Base-by-base conservation (phyloP, 37 sponge, comb jelly and placozoan species). In the Tethya wilhelma region DNA sequence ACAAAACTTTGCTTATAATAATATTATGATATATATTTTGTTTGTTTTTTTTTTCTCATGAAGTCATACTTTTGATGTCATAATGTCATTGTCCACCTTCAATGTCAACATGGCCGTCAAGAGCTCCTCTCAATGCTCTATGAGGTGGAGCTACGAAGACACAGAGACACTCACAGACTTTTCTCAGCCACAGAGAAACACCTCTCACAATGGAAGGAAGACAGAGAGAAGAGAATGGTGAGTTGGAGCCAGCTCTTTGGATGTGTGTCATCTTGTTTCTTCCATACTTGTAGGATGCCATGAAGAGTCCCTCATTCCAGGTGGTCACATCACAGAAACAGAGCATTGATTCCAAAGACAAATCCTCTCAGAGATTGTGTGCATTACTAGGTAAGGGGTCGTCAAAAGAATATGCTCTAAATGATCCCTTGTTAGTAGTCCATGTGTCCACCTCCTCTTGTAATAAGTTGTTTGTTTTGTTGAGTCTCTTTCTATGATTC, bases 61-160 rank as follows among this genome's bases (percentile, higher is more conserved):
- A 7, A 60, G 7, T 60, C n/a, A 6, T 7, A 7, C 28, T 28
- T 26, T 34, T 65, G 37, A 64, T 33, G 36, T 69, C 25, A 38
- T 12, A 28, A 88, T 82, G 81, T 88, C 56, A 88, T 88, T 28
- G 58, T 55, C 4, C 56, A 46, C 46, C 78, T 90, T 32, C 71
- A 64, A 58, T 32, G 38, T 1, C 89, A 88, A 62, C 34, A 76
- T 17, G 67, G 77, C 5, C 45, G 93, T 20, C 85, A 87, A 4
- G 81, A 87, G 64, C 55, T 87, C 36, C 65, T 92, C 30, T 87
- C 81, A 1, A 75, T 92, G 81, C 70, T 87, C 19, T 69, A 83
- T 20, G 89, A 92, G 66, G 67, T 83, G 67, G 93, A 92, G 77
- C 67, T 80, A 31, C 57, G 81, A 20, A 55, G 65, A 32, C 93